Percentiles rank a stretch among this genome's conserved stretches.
phyloP scores from a whole-genome alignment of 2,797 vertebrate species.

The Steatocranus sp. region DNA sequence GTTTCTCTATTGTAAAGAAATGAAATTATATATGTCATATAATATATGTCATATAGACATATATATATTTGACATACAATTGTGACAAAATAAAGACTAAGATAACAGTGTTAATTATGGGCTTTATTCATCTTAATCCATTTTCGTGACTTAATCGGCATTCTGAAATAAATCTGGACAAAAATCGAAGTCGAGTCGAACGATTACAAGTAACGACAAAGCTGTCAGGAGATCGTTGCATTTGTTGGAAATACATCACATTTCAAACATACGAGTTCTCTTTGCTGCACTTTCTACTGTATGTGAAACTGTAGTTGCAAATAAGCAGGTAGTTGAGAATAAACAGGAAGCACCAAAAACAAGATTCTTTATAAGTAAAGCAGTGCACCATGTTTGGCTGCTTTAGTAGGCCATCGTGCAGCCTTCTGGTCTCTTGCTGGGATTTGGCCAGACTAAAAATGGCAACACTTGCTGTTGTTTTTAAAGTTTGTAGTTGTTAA shows the following conservation, averaged over 20 bases:
- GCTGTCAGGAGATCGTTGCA: background rate
- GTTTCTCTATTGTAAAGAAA: slow-evolving; percentile 87
- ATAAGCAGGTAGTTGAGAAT: background rate
- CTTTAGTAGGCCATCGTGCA: background rate
- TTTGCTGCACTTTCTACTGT: background rate
- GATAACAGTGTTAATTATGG: slow-evolving; percentile 72
- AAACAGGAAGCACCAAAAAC: background rate
- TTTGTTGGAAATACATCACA: background rate
- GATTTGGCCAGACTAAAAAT: slow-evolving; percentile 7
- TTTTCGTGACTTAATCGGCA: background rate
- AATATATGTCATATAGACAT: slow-evolving; percentile 82
- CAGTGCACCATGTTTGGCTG: background rate
- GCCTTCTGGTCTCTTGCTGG: background rate
- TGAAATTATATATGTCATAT: slow-evolving; percentile 82
- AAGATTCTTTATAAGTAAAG: background rate
- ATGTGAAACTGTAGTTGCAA: background rate
- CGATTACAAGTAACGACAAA: background rate
- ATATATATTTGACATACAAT: slow-evolving; percentile 82
- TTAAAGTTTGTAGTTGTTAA: background rate
- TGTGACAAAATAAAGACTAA: slow-evolving; percentile 84
- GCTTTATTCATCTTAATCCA: slow-evolving; percentile 36
- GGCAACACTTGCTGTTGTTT: slow-evolving; percentile 19
- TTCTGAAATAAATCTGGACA: background rate
- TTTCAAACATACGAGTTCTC: background rate
- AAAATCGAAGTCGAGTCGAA: background rate